A percentile compares a stretch with the other conserved stretches of the same genome.
Evolutionary conservation across 1,140 invertebrate species (phyloP).

Genomic region (Formica selysi): DNA sequence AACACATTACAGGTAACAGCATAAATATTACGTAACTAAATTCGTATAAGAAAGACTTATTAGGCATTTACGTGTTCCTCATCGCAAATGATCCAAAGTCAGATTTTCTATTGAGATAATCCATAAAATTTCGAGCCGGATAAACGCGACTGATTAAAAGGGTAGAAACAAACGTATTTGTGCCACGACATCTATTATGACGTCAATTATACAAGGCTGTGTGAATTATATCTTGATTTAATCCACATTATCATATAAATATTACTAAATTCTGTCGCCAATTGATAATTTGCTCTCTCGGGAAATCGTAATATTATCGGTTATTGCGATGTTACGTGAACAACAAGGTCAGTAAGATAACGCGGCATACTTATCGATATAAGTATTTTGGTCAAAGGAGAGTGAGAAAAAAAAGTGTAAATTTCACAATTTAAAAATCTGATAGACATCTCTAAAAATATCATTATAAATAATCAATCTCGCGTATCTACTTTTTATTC

Average conservation of each 20-base stretch:
- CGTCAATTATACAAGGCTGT: neutral
- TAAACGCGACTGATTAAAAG: neutral
- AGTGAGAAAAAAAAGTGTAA: neutral
- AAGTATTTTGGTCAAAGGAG: neutral
- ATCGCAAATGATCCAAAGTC: neutral
- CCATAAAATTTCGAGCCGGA: neutral
- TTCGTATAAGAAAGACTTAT: neutral
- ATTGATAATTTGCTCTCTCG: conserved; percentile 12
- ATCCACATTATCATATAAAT: conserved; percentile 22
- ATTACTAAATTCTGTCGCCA: neutral
- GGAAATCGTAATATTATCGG: conserved; percentile 7
- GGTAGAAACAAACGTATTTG: neutral
- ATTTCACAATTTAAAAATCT: neutral
- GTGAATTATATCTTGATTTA: neutral
- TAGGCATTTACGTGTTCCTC: neutral
- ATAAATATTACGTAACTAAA: neutral
- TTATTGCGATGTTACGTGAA: conserved; percentile 32
- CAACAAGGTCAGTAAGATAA: conserved; percentile 42
- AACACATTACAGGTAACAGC: neutral
- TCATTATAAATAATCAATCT: neutral
- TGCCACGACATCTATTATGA: neutral
- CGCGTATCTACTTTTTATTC: neutral
- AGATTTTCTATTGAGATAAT: neutral
- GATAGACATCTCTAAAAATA: neutral
- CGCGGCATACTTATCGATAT: neutral